These are phyloP conservation scores for Archilochus colubris DNA, from an alignment of 2,113 vertebrate genomes.

Conservation along the genomic window DNA sequence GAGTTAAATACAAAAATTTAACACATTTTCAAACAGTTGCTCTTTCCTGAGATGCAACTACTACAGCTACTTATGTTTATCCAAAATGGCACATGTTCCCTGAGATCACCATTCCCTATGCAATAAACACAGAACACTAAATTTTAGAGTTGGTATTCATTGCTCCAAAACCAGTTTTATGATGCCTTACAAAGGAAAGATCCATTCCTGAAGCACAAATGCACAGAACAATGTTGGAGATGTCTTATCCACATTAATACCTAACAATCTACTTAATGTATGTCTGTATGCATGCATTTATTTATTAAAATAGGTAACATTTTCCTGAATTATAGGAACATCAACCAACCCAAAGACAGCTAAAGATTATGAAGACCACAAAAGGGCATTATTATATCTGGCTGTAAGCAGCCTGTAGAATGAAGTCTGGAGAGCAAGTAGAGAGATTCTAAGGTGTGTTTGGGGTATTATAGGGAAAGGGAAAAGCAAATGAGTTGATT, in stretches of 20 bases:
- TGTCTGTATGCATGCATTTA: not conserved
- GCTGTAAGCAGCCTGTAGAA: not conserved
- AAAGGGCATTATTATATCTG: not conserved
- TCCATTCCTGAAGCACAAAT: not conserved
- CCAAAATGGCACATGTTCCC: not conserved
- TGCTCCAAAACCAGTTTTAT: not conserved
- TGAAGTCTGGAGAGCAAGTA: not conserved
- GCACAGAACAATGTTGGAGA: not conserved
- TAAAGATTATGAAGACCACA: not conserved
- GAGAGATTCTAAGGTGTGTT: not conserved
- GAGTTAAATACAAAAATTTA: not conserved
- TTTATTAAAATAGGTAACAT: conserved; percentile 29
- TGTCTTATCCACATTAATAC: not conserved
- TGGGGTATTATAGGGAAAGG: not conserved
- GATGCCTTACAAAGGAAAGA: not conserved
- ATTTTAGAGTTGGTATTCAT: not conserved
- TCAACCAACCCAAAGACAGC: not conserved
- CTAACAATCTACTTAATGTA: not conserved
- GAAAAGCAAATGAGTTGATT: not conserved
- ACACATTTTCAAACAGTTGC: not conserved
- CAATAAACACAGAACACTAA: not conserved
- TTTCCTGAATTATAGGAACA: not conserved
- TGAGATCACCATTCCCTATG: not conserved
- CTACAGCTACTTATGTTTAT: not conserved
- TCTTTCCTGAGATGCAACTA: not conserved